Conservation (phyloP, 2,888 invertebrate species). For the Thereva unica region DNA sequence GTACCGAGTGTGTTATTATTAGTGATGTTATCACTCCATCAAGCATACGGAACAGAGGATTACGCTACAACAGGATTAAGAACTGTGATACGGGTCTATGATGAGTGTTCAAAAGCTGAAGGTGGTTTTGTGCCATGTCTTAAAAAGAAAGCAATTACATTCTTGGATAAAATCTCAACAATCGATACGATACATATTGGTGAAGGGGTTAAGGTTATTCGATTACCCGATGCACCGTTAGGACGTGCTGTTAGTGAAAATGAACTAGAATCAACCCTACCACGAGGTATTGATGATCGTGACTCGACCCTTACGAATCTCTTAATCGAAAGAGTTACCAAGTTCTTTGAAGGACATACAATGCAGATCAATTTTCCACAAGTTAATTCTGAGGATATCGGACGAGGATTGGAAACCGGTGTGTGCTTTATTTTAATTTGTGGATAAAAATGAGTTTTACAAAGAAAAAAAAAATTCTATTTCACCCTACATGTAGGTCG, state of each 20-base stretch:
- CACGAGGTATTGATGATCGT: conserved; percentile 68
- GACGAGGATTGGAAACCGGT: conserved; percentile 78
- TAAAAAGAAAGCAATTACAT: conserved; percentile 79
- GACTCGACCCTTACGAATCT: conserved; percentile 71
- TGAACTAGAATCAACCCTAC: conserved; percentile 70
- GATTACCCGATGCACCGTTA: conserved; percentile 56
- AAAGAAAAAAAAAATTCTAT: conserved; percentile 21
- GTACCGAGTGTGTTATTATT: conserved; percentile 51
- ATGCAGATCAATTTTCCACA: conserved; percentile 77
- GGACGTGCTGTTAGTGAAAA: conserved; percentile 62
- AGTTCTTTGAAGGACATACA: conserved; percentile 74
- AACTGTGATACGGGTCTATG: conserved; percentile 72
- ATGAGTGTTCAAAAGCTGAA: conserved; percentile 73
- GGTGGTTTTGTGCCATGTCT: conserved; percentile 73
- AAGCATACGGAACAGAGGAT: conserved; percentile 45
- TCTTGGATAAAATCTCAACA: conserved; percentile 74
- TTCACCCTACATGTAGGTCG: conserved; percentile 61
- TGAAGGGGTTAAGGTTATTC: conserved; percentile 71
- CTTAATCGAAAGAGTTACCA: conserved; percentile 71
- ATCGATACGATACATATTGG: conserved; percentile 68
- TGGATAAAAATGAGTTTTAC: background rate
- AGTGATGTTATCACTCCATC: conserved; percentile 39
- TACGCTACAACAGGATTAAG: conserved; percentile 66
- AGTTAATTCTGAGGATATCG: conserved; percentile 69
- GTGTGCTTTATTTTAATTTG: conserved; percentile 46